phyloP scores from a whole-genome alignment of 2,113 vertebrate genomes.

The Ictalurus furcatus region DNA sequence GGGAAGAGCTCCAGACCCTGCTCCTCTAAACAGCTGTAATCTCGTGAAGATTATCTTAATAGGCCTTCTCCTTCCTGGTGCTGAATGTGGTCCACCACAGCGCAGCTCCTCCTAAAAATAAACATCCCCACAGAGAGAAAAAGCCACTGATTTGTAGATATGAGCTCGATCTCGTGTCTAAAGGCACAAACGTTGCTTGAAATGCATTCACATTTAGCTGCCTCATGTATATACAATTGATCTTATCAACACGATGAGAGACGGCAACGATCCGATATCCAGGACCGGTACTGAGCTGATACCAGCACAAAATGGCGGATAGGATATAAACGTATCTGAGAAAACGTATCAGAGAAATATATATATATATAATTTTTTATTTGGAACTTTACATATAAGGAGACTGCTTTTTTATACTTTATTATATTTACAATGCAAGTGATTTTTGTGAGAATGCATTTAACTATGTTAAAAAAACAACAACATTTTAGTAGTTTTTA shows the following conservation, averaged over 20 bases:
- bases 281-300: not conserved
- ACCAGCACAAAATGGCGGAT: not conserved
- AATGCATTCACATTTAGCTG: not conserved
- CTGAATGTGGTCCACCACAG: conserved; percentile 38
- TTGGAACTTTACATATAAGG: not conserved
- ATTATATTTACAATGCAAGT: not conserved
- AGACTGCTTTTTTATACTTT: not conserved
- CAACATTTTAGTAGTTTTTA: not conserved
- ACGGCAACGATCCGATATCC: not conserved
- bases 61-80: conserved; percentile 34
- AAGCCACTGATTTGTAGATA: not conserved
- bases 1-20: conserved; percentile 48
- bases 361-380: too few relatives aligned
- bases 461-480: not conserved
- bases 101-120: conserved; percentile 1
- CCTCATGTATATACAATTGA: not conserved
- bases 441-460: not conserved
- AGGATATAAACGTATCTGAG: not conserved
- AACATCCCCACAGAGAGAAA: conserved; percentile 36
- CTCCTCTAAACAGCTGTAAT: conserved; percentile 53
- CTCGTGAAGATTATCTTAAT: conserved; percentile 53
- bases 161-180: not conserved
- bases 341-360: not conserved
- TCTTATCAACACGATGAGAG: not conserved
- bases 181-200: not conserved